Percentiles rank a stretch among this genome's conserved stretches.
Conservation (phyloP, 1,140 invertebrate species). For the Dolichoris vasculosae region DNA sequence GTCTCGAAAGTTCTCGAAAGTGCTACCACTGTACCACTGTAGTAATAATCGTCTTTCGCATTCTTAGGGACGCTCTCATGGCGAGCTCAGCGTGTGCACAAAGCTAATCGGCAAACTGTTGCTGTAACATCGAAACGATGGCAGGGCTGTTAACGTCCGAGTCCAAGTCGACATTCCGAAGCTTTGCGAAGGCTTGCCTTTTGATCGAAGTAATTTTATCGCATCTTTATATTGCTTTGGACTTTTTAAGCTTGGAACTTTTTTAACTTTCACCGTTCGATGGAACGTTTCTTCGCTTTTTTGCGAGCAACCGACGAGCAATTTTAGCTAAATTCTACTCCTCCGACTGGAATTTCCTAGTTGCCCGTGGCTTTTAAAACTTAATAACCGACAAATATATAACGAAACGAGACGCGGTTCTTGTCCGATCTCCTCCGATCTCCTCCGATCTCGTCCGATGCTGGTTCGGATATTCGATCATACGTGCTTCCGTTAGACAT, state of each 20-base stretch:
- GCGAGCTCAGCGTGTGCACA: not conserved
- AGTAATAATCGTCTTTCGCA: not conserved
- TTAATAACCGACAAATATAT: too few relatives aligned
- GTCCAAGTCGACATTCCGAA: not conserved
- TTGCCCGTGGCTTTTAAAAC: too few relatives aligned
- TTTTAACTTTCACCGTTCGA: not conserved
- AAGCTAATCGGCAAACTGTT: not conserved
- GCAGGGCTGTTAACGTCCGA: not conserved
- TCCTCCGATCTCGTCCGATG: too few relatives aligned
- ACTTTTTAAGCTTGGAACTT: not conserved
- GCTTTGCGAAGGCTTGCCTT: not conserved
- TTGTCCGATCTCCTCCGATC: too few relatives aligned
- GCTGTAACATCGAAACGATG: not conserved
- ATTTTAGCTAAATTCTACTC: too few relatives aligned
- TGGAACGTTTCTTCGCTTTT: not conserved
- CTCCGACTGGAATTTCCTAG: too few relatives aligned
- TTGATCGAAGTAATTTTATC: not conserved
- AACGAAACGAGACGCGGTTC: too few relatives aligned
- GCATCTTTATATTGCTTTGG: not conserved
- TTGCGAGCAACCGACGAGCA: too few relatives aligned
- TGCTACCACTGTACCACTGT: not conserved
- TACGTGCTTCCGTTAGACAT: too few relatives aligned
- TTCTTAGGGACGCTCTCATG: too few relatives aligned
- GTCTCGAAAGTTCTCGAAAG: too few relatives aligned
- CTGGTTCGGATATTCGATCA: too few relatives aligned